Evolutionary conservation across 2,797 vertebrate genomes (phyloP).

Genomic region (Dallia pectoralis): DNA sequence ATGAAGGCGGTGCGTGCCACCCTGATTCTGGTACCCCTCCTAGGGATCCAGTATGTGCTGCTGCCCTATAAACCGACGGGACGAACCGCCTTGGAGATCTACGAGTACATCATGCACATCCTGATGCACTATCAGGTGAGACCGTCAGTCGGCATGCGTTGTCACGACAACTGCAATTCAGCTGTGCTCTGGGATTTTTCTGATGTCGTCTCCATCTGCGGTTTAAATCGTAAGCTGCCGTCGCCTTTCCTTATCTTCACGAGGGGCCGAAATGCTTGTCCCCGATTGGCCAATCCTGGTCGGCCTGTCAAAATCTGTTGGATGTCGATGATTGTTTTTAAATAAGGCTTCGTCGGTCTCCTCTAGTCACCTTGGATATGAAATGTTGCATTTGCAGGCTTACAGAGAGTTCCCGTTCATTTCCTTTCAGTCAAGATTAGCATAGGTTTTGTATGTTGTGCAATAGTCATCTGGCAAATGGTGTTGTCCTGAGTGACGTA

Average conservation of each 20-base stretch:
- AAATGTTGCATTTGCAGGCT: neutral
- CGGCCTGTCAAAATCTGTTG: no score
- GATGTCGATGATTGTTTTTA: no score
- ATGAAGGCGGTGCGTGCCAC: constrained; percentile 98
- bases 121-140: constrained; percentile 95
- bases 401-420: neutral
- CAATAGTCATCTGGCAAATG: neutral
- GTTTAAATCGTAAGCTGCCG: no score
- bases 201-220: no score
- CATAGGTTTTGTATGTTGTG: neutral
- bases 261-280: no score
- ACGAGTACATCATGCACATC: constrained; percentile 95
- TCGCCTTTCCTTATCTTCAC: no score
- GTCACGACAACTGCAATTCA: no score
- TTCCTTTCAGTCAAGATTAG: neutral
- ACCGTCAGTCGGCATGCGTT: no score
- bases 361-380: neutral
- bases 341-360: neutral
- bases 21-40: constrained; percentile 90
- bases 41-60: constrained; percentile 93
- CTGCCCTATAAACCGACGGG: constrained; percentile 91
- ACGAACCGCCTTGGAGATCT: constrained; percentile 85
- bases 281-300: no score
- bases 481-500: neutral
- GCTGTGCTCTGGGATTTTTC: no score